Conservation (phyloP, 2,113 vertebrate genomes). For the Argyrosomus japonicus region DNA sequence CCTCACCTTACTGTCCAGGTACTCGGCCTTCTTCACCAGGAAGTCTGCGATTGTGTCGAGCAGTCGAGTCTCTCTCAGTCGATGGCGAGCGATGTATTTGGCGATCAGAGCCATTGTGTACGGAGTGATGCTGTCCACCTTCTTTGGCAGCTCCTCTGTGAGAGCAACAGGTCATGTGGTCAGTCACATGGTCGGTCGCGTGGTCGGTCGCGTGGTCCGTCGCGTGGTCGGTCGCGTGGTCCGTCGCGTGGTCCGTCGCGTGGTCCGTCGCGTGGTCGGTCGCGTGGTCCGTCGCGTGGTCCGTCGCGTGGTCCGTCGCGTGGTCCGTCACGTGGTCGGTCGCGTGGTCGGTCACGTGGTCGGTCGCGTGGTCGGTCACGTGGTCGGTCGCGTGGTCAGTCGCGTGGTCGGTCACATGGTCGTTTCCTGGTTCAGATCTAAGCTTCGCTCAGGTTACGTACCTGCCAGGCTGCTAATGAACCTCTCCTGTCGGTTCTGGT, state of each 20-base stretch:
- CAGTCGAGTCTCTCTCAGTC: slow-evolving; percentile 88
- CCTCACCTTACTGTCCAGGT: slow-evolving; percentile 91
- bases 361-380: too few species aligned
- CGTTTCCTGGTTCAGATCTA: too few species aligned
- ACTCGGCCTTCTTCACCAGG: slow-evolving; percentile 89
- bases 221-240: too few species aligned
- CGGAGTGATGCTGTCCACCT: slow-evolving; percentile 89
- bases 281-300: too few species aligned
- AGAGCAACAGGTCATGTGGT: neutral
- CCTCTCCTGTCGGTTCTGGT: slow-evolving; percentile 90
- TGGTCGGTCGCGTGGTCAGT: too few species aligned
- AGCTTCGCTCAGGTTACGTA: slow-evolving; percentile 41
- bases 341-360: too few species aligned
- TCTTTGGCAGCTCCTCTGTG: slow-evolving; percentile 87
- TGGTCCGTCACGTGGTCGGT: too few species aligned
- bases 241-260: too few species aligned
- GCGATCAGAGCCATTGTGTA: slow-evolving; percentile 92
- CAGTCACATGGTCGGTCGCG: neutral
- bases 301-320: too few species aligned
- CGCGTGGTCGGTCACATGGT: too few species aligned
- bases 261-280: too few species aligned
- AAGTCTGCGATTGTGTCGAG: slow-evolving; percentile 92
- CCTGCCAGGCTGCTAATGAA: slow-evolving; percentile 92
- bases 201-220: too few species aligned
- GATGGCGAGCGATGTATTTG: slow-evolving; percentile 93